Evolutionary conservation across 1,140 invertebrate species (phyloP), one percentile per base, ranked within the genome.

Genomic region (Megalopta genalis): DNA sequence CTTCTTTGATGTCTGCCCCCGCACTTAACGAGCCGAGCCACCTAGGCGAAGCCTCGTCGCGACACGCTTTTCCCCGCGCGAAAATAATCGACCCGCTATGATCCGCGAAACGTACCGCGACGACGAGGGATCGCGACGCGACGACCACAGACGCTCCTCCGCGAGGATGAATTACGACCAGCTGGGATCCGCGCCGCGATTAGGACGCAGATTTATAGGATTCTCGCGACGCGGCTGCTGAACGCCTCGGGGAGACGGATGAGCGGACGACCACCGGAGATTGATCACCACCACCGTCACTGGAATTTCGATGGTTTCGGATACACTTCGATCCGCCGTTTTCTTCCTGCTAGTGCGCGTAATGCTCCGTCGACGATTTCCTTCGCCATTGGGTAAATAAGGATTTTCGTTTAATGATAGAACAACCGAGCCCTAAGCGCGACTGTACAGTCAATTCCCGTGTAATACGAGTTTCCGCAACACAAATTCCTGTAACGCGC

Each of bases 161-260:
- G 54, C 64, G 68, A 21, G 18, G 67, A 83, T 83, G 71, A 83
- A 71, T 84, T 76, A 83, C 27, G 77, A 46, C 63, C 81, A 68
- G 78, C 42, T 49, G 83, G 83, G 71, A 75, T 83, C 76, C 68
- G 74, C 63, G 37, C 18, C 16, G 62, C 72, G 25, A 78, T 78
- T 84, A 73, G 71, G 21, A 59, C 59, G 63, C 63, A 69, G 66
- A 70, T 83, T 84, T 84, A 82, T 78, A 54, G 67, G 49, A 64
- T 54, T 71, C 60, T 21, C 32, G 69, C 32, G 54, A 71, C 57
- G 42, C 32, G 32, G 7, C 27, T 12, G 23, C 21, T 14, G 32
- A 27, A 60, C 39, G 71, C 5, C n/a, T 14, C 65, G 1, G 21
- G 39, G 59, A 10, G n/a, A 54, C 37, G 37, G 54, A 73, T 63